These are phyloP conservation scores for Tadarida brasiliensis DNA, from an alignment of 2,797 vertebrate genomes.

Conservation along the genomic window DNA sequence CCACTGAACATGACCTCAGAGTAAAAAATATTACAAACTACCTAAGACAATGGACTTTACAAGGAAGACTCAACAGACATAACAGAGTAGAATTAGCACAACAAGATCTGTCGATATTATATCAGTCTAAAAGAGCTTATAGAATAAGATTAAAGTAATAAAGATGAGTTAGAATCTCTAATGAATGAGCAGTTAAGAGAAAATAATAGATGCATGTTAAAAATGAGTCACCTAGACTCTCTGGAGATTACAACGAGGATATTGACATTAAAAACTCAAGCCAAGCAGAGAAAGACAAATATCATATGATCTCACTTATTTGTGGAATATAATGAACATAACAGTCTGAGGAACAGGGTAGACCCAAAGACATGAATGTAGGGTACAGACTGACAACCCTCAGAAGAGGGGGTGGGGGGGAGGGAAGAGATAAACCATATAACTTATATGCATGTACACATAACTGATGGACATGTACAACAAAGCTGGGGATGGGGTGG, in stretches of 20 bases:
- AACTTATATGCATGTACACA: too few species aligned
- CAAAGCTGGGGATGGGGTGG: too few species aligned
- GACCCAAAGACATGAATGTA: too few species aligned
- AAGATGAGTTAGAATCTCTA: not conserved
- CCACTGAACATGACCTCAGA: not conserved
- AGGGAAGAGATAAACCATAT: too few species aligned
- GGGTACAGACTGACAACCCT: too few species aligned
- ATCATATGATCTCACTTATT: too few species aligned
- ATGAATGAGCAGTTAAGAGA: not conserved
- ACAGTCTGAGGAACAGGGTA: too few species aligned
- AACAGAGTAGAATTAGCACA: not conserved
- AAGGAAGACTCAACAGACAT: not conserved
- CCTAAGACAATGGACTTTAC: fast-evolving
- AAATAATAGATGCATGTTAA: not conserved
- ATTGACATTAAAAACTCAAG: not conserved
- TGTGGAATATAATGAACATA: too few species aligned
- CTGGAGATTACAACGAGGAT: not conserved
- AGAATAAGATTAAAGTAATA: not conserved
- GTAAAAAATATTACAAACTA: too few species aligned
- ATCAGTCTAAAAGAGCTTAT: not conserved
- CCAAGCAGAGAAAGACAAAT: too few species aligned
- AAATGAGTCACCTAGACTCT: not conserved
- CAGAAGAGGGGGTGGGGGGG: too few species aligned
- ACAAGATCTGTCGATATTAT: fast-evolving
- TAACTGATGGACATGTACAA: too few species aligned